Evolutionary conservation across 2,113 vertebrate species (phyloP), one percentile per base, ranked within the genome.

Genomic region (Heliornis fulica): DNA sequence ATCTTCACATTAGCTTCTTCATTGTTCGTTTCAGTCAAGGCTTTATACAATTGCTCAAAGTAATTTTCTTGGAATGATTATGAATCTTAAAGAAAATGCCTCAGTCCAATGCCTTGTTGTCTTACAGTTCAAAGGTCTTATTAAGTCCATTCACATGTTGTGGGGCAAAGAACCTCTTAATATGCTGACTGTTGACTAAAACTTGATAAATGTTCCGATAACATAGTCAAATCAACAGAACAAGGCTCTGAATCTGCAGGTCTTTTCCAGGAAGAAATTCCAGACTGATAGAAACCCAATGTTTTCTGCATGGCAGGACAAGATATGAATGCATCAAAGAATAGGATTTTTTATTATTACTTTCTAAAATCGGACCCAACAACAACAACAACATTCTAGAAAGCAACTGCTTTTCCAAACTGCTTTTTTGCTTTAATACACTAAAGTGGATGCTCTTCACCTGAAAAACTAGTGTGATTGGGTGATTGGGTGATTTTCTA

Each of bases 251-350:
- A 93, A 76, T 75, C 15, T 29, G 5, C 29, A 83, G 34, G 3
- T 7, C 40, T 85, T 86, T 96, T 97, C 82, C 75, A 86, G 46
- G 40, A 86, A 89, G 76, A 95, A 93, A 94, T 95, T 96, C 48
- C 56, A 95, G 75, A 65, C 32, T 0, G 1, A 83, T 36, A 87
- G 50, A 88, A 94, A 85, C 12, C 9, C 31, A 61, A 11, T 87
- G 91, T 92, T 93, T 23, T 69, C 10, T 5, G 2, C 25, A 87
- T 34, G 40, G 17, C 5, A 82, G 36, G 3, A 25, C 57, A 96
- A 93, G 38, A 40, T 81, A 95, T 94, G 64, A 94, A 82, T 29
- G 10, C 63, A 61, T 76, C 34, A 88, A 91, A 89, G 86, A 9
- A 14, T 3, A 51, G 5, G 8, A 31, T 82, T 89, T 89, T 89